phyloP scores from a whole-genome alignment of 1,140 invertebrate species.

The Heterodera carotae region DNA sequence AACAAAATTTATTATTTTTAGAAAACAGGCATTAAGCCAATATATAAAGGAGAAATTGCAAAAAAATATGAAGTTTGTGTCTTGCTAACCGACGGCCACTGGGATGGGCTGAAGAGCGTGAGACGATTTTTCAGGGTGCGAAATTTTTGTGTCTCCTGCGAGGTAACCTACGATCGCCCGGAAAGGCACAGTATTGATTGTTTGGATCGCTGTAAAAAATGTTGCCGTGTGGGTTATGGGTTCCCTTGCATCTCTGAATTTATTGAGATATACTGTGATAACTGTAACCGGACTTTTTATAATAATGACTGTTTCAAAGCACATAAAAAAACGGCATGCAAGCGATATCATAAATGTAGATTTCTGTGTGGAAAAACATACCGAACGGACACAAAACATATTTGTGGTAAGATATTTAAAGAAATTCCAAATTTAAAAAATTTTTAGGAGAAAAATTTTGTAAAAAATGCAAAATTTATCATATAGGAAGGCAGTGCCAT shows the following conservation, averaged over 20 bases:
- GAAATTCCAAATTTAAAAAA: too few species aligned
- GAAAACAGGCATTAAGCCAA: neutral
- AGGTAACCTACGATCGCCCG: neutral
- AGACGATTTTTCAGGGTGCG: neutral
- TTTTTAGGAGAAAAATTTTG: neutral
- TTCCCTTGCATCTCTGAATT: neutral
- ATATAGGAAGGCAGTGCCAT: neutral
- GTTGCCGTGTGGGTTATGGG: neutral
- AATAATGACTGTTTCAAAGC: constrained; percentile 4
- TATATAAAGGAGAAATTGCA: neutral
- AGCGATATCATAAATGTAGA: neutral
- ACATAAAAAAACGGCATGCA: neutral
- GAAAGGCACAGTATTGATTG: neutral
- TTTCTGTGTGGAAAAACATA: neutral
- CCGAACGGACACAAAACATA: neutral
- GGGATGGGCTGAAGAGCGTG: neutral
- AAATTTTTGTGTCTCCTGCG: constrained; percentile 7
- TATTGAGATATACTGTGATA: neutral
- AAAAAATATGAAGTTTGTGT: neutral
- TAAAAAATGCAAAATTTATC: neutral
- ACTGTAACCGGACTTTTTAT: neutral
- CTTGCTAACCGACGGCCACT: neutral
- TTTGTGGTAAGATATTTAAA: neutral
- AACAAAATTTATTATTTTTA: neutral
- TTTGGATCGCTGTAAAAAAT: neutral